Percentiles rank a stretch among this genome's conserved stretches.
Evolutionary conservation across 2,888 invertebrate species (phyloP).

Genomic region (Serripes groenlandicus): DNA sequence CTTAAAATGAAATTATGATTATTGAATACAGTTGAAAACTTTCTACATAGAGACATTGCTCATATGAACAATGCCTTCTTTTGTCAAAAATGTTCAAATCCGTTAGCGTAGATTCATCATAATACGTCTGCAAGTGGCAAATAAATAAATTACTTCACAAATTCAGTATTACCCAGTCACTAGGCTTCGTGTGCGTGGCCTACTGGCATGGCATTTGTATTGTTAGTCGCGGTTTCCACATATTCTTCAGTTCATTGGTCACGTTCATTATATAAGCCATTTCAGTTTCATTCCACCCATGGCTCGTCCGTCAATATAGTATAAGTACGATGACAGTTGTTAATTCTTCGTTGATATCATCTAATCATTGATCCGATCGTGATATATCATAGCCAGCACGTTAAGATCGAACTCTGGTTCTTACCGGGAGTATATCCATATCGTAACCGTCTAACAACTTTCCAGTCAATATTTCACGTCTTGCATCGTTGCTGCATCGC

Average conservation of each 20-base stretch:
- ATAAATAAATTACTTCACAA: neutral
- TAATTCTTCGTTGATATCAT: conserved; percentile 14
- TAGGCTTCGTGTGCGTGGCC: neutral
- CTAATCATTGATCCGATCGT: conserved; percentile 5
- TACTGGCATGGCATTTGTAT: neutral
- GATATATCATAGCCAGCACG: neutral
- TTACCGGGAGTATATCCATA: neutral
- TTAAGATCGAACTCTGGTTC: neutral
- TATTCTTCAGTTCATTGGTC: neutral
- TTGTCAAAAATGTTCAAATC: no score
- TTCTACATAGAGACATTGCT: no score
- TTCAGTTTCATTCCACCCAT: neutral
- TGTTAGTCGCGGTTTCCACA: conserved; percentile 8
- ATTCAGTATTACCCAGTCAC: neutral
- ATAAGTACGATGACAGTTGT: neutral
- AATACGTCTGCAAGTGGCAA: no score
- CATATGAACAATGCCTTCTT: no score
- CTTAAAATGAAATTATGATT: no score
- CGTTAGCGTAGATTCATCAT: no score
- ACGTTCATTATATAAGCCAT: neutral
- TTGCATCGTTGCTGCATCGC: neutral
- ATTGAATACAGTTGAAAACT: no score
- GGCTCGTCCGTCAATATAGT: conserved; percentile 16
- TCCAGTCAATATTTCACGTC: neutral
- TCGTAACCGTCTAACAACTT: conserved; percentile 1